Evolutionary conservation across 2,113 vertebrate genomes (phyloP).

Genomic region (Protobothrops mucrosquamatus): DNA sequence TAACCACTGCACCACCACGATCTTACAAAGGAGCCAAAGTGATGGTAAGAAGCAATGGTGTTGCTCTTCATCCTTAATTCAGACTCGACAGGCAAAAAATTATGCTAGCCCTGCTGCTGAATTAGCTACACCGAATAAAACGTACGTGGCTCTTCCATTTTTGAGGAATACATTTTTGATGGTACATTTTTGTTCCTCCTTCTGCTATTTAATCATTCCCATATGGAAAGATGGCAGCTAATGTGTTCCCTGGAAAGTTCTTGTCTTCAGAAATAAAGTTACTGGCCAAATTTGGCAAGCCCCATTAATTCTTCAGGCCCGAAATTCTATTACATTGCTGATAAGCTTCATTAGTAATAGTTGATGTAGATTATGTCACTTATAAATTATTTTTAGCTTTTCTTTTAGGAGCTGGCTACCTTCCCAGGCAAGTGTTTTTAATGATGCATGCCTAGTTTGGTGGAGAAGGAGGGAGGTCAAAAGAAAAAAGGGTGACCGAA

Average conservation of each 20-base stretch:
- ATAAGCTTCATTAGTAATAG: not conserved
- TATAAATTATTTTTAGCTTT: constrained; percentile 29
- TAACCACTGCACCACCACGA: not conserved
- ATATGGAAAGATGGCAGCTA: not conserved
- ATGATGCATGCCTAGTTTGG: not conserved
- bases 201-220: not conserved
- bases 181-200: not conserved
- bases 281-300: not conserved
- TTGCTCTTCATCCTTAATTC: constrained; percentile 56
- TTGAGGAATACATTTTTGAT: not conserved
- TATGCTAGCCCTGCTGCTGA: constrained; percentile 49
- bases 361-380: not conserved
- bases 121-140: constrained; percentile 21
- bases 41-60: constrained; percentile 5
- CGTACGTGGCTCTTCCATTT: not conserved
- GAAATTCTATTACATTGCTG: not conserved
- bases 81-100: constrained; percentile 58
- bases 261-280: not conserved
- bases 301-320: not conserved
- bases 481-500: not conserved
- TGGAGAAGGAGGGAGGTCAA: not conserved
- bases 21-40: constrained; percentile 30
- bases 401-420: constrained; percentile 17
- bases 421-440: constrained; percentile 18
- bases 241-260: not conserved